Evolutionary conservation across 2,888 invertebrate genomes (phyloP), one percentile per base, ranked within the genome.

Genomic region (Metopia argyrocephala): DNA sequence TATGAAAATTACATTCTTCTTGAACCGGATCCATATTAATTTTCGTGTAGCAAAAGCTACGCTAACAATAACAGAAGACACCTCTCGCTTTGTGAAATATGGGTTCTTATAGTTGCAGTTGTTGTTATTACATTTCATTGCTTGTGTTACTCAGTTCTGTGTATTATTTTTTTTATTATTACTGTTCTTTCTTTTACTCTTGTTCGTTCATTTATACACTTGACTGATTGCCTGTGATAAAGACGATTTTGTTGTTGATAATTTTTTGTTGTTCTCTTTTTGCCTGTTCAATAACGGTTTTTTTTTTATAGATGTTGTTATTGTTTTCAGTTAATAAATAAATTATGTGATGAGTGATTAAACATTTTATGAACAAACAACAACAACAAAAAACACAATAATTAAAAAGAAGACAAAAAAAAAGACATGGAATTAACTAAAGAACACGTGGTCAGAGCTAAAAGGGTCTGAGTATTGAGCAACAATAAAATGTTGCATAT

Each of bases 331-430:
- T 73, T 74, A 78, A 66, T 70, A 82, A 82, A 83, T 78, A 83
- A 82, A 69, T 82, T 82, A 79, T 81, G 38, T 38, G 68, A 65
- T 50, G 76, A 78, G 65, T 79, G 76, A 76, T 83, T 81, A 82
- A 82, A 79, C 75, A 78, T 12, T 7, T n/a, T 57, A 50, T 6
- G 20, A 48, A 50, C 45, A 52, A 62, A 0, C 54, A 31, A 31
- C 1, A 54, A 50, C 1, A 54, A 31, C 9, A 69, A 62, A 0
- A 12, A 38, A 25, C 18, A 31, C 31, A n/a, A 15, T 18, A 56
- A 64, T 0, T 12, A 21, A 3, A 45, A 73, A 20, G 4, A 25
- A 46, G 48, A 9, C 5, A n/a, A 25, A 23, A 61, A 61, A n/a
- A 38, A 38, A 45, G 23, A 45, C 21, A 61, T 45, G 38, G 21